phyloP scores from a whole-genome alignment of 2,113 vertebrate genomes.

The Vanacampus margaritifer region DNA sequence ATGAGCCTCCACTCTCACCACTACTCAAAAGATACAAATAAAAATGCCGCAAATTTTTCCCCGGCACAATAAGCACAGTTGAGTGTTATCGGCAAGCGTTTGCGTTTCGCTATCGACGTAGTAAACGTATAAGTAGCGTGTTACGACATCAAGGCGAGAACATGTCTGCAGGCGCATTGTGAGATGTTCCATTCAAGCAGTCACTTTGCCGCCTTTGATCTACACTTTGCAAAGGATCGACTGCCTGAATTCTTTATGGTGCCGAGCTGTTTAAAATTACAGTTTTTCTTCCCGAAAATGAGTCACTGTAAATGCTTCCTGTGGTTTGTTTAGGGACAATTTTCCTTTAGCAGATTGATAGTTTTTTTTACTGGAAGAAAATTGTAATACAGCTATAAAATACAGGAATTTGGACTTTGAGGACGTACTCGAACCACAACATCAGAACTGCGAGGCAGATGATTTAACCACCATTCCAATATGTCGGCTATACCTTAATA shows the following conservation, averaged over 20 bases:
- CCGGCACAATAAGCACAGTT: constrained; percentile 65
- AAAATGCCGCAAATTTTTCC: constrained; percentile 50
- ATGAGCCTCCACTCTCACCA: constrained; percentile 57
- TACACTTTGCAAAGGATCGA: constrained; percentile 73
- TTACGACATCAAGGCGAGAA: constrained; percentile 71
- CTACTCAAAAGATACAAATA: constrained; percentile 42
- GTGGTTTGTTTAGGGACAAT: constrained; percentile 32
- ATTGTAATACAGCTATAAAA: too few relatives aligned
- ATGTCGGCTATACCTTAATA: too few relatives aligned
- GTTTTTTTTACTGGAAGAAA: too few relatives aligned
- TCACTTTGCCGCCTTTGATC: constrained; percentile 74
- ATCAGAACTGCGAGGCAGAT: too few relatives aligned
- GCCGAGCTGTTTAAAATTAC: constrained; percentile 61
- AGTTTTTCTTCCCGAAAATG: constrained; percentile 43
- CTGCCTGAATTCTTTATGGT: constrained; percentile 71
- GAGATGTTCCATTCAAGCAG: constrained; percentile 71
- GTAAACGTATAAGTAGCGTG: constrained; percentile 66
- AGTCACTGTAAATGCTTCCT: constrained; percentile 4
- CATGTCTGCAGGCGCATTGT: constrained; percentile 71
- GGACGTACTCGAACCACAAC: too few relatives aligned
- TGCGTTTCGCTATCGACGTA: constrained; percentile 67
- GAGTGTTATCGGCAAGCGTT: constrained; percentile 64
- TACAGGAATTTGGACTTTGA: too few relatives aligned
- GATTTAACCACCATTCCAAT: too few relatives aligned
- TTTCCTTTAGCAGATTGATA: neutral